Evolutionary conservation across 23 tunicate genomes (phyloP).

Genomic region (Halocynthia roretzi): DNA sequence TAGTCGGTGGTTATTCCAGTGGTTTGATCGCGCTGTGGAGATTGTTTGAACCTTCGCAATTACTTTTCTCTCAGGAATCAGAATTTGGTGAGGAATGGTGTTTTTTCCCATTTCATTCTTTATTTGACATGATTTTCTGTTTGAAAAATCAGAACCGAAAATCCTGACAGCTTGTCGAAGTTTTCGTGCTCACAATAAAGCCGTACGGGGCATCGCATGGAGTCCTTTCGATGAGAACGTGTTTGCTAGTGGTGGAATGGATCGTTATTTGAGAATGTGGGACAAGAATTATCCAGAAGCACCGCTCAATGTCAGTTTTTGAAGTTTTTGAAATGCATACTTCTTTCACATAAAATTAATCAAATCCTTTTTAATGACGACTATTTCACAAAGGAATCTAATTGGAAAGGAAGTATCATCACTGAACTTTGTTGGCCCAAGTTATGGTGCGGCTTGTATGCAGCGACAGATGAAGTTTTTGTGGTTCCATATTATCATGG

Average conservation of each 20-base stretch:
- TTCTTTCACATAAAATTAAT: no score
- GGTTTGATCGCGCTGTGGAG: slow-evolving; percentile 77
- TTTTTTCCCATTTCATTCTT: no score
- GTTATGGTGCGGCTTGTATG: slow-evolving; percentile 52
- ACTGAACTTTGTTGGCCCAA: slow-evolving; percentile 58
- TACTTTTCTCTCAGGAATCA: slow-evolving; percentile 1
- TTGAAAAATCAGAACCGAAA: background rate
- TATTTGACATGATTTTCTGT: background rate
- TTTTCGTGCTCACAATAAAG: slow-evolving; percentile 64
- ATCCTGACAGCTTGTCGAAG: slow-evolving; percentile 31
- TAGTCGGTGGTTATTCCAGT: slow-evolving; percentile 72
- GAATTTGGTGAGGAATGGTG: slow-evolving; percentile 20
- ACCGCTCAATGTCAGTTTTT: slow-evolving; percentile 31
- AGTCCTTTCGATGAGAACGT: slow-evolving; percentile 65
- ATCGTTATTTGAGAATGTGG: slow-evolving; percentile 54
- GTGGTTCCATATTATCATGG: slow-evolving; percentile 57
- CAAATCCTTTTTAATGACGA: no score
- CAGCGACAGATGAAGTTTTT: slow-evolving; percentile 54
- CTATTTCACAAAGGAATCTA: background rate
- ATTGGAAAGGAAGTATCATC: slow-evolving; percentile 35
- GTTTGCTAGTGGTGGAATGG: slow-evolving; percentile 50
- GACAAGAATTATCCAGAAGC: slow-evolving; percentile 31
- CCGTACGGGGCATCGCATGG: slow-evolving; percentile 41
- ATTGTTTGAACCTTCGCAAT: slow-evolving; percentile 28
- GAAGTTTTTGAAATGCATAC: background rate